Base-by-base conservation (phyloP, 2,888 invertebrate species). In the Euzophera pinguis region DNA sequence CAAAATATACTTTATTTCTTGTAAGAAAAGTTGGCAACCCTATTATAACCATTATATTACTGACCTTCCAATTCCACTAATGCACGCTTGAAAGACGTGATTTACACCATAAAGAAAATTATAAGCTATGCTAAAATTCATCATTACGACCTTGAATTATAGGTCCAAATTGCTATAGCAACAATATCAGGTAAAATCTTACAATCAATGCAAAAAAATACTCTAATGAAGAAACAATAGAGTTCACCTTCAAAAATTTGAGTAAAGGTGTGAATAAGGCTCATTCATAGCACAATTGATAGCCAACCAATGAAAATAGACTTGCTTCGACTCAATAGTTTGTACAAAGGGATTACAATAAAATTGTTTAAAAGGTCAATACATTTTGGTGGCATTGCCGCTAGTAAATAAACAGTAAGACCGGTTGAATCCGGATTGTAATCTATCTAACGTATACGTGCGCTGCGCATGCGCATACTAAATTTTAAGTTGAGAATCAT, bases 371-470 rank as follows among this genome's bases (percentile, higher is more conserved):
- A 47, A 34, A 47, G 47, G 52, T 54, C 50, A 50, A 38, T 16
- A 10, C 43, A 50, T 45, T 45, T 45, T 32, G 45, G 45, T 32
- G 14, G 45, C 45, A 29, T 45, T 45, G 45, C 27, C 49, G 55
- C 47, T 55, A 55, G 55, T 45, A 57, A 39, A 47, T 38, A 37
- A 17, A 16, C 1, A 16, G 9, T 47, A 0, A 6, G 50, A 50
- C 53, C 38, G 37, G 57, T 55, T 58, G 4, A 0, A 47, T 50
- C 57, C 38, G 43, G 47, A 39, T 57, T 22, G 37, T 14, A 7
- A 53, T 39, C 16, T 50, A 35, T 50, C 14, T 43, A 43, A 45
- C 29, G 27, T 13, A 29, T 43, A n/a, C n/a, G n/a, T n/a, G n/a
- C n/a, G n/a, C n/a, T n/a, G n/a, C n/a, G n/a, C n/a, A n/a, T 22